A percentile compares a stretch with the other conserved stretches of the same genome.
Conservation (phyloP, 2,888 invertebrate genomes). For the Cantharis rufa region DNA sequence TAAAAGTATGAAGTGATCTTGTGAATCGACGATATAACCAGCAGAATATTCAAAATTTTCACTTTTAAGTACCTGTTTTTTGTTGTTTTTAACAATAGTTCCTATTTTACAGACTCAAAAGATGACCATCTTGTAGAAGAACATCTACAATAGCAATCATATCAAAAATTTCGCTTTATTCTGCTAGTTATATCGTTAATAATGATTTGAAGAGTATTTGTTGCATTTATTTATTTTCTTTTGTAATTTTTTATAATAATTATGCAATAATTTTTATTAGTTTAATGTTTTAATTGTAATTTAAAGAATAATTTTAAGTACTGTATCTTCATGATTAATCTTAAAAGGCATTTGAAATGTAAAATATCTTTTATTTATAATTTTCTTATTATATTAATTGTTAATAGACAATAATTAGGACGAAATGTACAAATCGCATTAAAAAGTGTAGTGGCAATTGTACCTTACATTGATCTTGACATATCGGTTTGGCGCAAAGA, state of each 20-base stretch:
- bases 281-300: conserved; percentile 9
- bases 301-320: conserved; percentile 5
- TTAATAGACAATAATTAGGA: conserved; percentile 21
- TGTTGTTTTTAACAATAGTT: conserved; percentile 8
- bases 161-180: conserved; percentile 11
- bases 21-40: conserved; percentile 18
- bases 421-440: conserved; percentile 1
- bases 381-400: conserved; percentile 5
- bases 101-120: conserved; percentile 27
- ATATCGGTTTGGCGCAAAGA: conserved; percentile 22
- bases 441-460: conserved; percentile 21
- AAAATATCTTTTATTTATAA: conserved; percentile 20
- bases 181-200: conserved; percentile 29
- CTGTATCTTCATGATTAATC: not conserved
- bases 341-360: conserved; percentile 14
- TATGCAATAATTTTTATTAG: conserved; percentile 1
- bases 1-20: not conserved
- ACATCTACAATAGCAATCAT: conserved; percentile 12
- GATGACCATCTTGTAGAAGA: conserved; percentile 23
- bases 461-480: conserved; percentile 23
- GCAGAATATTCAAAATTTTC: conserved; percentile 23
- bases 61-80: not conserved
- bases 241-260: conserved; percentile 15
- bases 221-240: conserved; percentile 29
- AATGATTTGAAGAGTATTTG: conserved; percentile 7